Evolutionary conservation across 2,888 invertebrate genomes (phyloP).

Genomic region (Cosmorhoe ocellata): DNA sequence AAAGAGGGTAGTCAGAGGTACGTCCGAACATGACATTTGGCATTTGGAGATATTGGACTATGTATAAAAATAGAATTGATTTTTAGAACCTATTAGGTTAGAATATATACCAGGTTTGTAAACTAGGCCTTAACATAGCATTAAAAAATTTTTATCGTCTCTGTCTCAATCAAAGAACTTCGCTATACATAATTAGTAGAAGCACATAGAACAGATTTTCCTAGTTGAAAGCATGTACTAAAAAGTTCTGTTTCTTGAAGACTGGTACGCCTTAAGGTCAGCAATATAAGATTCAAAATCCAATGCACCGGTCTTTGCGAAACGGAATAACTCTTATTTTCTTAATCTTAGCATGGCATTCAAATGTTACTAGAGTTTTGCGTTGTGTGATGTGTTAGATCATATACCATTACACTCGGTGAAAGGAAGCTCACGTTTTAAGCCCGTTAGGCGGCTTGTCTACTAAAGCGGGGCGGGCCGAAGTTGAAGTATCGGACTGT

Average conservation of each 20-base stretch:
- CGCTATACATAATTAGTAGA: conserved; percentile 18
- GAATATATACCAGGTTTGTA: no score
- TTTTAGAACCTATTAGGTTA: no score
- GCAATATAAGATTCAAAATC: no score
- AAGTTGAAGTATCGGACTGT: not conserved
- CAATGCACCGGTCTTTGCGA: no score
- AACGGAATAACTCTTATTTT: conserved; percentile 21
- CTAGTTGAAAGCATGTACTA: conserved; percentile 32
- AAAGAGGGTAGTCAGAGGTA: no score
- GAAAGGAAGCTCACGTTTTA: conserved; percentile 48
- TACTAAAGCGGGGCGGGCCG: not conserved
- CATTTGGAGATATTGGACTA: no score
- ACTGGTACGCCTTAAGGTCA: no score
- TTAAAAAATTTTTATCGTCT: no score
- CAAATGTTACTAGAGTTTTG: conserved; percentile 25
- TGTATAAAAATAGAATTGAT: no score
- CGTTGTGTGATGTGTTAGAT: conserved; percentile 34
- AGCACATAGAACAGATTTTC: conserved; percentile 29
- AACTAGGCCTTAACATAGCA: no score
- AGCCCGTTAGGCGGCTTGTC: not conserved
- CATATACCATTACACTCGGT: conserved; percentile 52
- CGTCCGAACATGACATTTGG: no score
- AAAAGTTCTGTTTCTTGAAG: no score
- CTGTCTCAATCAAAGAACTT: conserved; percentile 25
- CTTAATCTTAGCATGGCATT: conserved; percentile 39